phyloP scores from a whole-genome alignment of 2,113 vertebrate species.

The Chaetodon auriga region DNA sequence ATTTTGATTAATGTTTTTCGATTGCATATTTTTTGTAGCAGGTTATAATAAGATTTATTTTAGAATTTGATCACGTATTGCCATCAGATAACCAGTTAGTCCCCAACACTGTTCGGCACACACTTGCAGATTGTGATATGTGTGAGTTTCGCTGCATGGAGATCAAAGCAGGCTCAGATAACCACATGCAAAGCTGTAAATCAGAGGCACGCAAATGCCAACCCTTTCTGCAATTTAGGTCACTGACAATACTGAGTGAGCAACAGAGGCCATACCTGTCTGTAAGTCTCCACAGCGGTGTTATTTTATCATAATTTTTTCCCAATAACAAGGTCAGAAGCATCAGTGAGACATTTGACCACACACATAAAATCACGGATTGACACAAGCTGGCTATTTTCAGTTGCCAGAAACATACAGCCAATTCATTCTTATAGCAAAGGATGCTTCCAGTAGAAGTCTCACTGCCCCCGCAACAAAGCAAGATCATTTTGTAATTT shows the following conservation, averaged over 20 bases:
- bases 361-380: too few relatives aligned
- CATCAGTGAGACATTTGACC: constrained; percentile 20
- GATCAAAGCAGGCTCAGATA: constrained; percentile 53
- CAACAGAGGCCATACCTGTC: not conserved
- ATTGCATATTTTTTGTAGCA: too few relatives aligned
- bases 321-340: constrained; percentile 15
- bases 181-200: constrained; percentile 50
- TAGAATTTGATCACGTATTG: too few relatives aligned
- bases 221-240: constrained; percentile 42
- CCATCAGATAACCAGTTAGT: too few relatives aligned
- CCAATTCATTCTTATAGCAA: not conserved
- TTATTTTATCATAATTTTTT: constrained; percentile 3
- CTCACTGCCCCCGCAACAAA: not conserved
- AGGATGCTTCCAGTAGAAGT: not conserved
- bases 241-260: constrained; percentile 11
- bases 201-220: constrained; percentile 45
- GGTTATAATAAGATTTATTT: too few relatives aligned
- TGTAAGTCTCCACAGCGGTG: not conserved
- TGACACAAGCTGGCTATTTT: not conserved
- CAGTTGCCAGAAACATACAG: not conserved
- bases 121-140: constrained; percentile 15
- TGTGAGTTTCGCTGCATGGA: constrained; percentile 14
- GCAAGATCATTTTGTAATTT: constrained; percentile 10
- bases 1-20: too few relatives aligned
- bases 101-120: not conserved